Conservation (phyloP, 2,113 vertebrate species). For the Ellobius talpinus region DNA sequence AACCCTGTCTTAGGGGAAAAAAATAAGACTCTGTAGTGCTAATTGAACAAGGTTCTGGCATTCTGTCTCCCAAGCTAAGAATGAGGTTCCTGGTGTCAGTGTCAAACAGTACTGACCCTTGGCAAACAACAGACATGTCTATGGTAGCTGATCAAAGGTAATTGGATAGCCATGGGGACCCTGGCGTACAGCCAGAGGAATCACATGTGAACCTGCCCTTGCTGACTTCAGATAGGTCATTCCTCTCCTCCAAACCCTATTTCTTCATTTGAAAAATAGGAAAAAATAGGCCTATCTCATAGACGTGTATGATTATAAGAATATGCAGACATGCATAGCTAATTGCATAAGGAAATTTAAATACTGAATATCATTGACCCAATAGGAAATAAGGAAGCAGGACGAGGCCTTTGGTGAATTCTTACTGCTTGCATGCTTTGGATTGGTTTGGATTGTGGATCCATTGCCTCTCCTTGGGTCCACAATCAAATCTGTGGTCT, state of each 20-base stretch:
- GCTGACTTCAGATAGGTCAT: not conserved
- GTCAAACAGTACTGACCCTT: not conserved
- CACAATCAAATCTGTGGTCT: not conserved
- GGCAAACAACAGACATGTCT: not conserved
- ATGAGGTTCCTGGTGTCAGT: not conserved
- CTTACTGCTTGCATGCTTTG: not conserved
- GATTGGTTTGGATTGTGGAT: not conserved
- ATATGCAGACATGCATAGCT: not conserved
- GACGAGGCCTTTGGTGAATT: not conserved
- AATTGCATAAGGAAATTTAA: not conserved
- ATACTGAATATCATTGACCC: not conserved
- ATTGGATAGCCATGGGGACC: not conserved
- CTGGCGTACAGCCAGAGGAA: too few relatives aligned
- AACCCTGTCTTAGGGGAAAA: not conserved
- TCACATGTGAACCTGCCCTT: not conserved
- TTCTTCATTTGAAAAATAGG: constrained; percentile 5
- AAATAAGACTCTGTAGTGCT: not conserved
- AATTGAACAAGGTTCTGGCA: constrained; percentile 22
- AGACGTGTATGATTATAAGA: not conserved
- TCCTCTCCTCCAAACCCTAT: not conserved
- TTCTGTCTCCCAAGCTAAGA: not conserved
- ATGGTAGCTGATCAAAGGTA: not conserved
- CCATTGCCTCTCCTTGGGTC: not conserved
- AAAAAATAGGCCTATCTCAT: not conserved
- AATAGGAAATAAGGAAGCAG: not conserved